Percentiles rank a stretch among this genome's conserved stretches.
Evolutionary conservation across 2,797 vertebrate genomes (phyloP).

Genomic region (Coranthus polyacanthus): DNA sequence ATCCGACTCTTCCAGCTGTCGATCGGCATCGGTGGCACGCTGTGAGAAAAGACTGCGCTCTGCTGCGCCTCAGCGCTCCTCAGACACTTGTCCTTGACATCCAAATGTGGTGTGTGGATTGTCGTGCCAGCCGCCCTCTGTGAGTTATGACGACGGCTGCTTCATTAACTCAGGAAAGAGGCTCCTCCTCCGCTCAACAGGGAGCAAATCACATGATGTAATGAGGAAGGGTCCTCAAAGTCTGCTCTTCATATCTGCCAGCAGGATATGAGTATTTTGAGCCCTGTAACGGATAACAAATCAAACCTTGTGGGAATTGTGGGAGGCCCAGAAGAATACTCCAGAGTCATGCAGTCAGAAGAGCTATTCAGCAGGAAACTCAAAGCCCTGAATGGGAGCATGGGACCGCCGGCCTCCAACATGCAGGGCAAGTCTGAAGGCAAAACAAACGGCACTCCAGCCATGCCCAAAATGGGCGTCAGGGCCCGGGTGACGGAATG

Average conservation of each 20-base stretch:
- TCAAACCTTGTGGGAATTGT: slow-evolving; percentile 86
- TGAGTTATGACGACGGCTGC: slow-evolving; percentile 79
- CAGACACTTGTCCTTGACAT: slow-evolving; percentile 74
- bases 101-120: slow-evolving; percentile 73
- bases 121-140: slow-evolving; percentile 56
- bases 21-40: slow-evolving; percentile 65
- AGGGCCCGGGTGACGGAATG: slow-evolving; percentile 95
- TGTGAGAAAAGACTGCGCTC: slow-evolving; percentile 73
- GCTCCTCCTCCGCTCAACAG: slow-evolving; percentile 62
- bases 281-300: slow-evolving; percentile 87
- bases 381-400: slow-evolving; percentile 91
- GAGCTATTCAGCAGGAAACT: slow-evolving; percentile 94
- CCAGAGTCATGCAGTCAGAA: slow-evolving; percentile 94
- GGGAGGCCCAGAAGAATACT: slow-evolving; percentile 86
- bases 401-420: slow-evolving; percentile 88
- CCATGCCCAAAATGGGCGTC: slow-evolving; percentile 98
- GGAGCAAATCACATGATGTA: slow-evolving; percentile 81
- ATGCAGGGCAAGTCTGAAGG: slow-evolving; percentile 87
- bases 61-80: slow-evolving; percentile 59
- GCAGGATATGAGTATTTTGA: slow-evolving; percentile 91
- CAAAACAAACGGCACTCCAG: slow-evolving; percentile 91
- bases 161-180: slow-evolving; percentile 68
- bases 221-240: slow-evolving; percentile 72
- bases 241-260: slow-evolving; percentile 73
- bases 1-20: slow-evolving; percentile 73